Evolutionary conservation across 2,113 vertebrate species (phyloP), one percentile per base, ranked within the genome.

Genomic region (Lontra canadensis): DNA sequence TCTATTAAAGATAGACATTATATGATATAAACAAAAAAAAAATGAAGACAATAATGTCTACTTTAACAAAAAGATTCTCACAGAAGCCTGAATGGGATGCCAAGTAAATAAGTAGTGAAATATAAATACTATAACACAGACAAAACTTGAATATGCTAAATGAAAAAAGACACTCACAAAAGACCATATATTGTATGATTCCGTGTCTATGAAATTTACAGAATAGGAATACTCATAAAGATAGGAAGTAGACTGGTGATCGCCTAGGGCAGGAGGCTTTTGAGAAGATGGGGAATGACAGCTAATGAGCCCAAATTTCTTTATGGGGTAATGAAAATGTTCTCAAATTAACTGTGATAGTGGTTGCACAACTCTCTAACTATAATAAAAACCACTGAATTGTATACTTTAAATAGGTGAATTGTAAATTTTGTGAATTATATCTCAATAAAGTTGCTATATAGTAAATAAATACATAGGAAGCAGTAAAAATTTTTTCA

Each of bases 1-100:
- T 36, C 31, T n/a, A 79, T 83, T 97, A 96, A 93, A 94, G 92
- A 65, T 42, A 87, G 87, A 59, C 23, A 83, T 21, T 84, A 71
- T 7, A 96, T 59, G 6, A 97, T 7, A 44, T 67, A 39, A 92
- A 78, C 47, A n/a, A 44, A 88, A 52, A 52, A 80, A 80, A 34
- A 95, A 92, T 52, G 15, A 97, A 86, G 76, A 87, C 61, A 97
- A 65, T 52, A 84, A 85, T 88, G 76, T n/a, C 13, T 4, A 84
- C 20, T 84, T 87, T 69, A 87, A 92, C 29, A 34, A 85, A 73
- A 39, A 76, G 49, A 82, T 55, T 59, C 34, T 90, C n/a, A 31
- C 12, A 88, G 39, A 92, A 84, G 65, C 52, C 14, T 76, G 23
- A 83, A 81, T 55, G 42, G 36, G 20, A 67, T 52, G 10, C 78